Base-by-base conservation (phyloP, 2,888 invertebrate genomes). In the Andrena camellia region DNA sequence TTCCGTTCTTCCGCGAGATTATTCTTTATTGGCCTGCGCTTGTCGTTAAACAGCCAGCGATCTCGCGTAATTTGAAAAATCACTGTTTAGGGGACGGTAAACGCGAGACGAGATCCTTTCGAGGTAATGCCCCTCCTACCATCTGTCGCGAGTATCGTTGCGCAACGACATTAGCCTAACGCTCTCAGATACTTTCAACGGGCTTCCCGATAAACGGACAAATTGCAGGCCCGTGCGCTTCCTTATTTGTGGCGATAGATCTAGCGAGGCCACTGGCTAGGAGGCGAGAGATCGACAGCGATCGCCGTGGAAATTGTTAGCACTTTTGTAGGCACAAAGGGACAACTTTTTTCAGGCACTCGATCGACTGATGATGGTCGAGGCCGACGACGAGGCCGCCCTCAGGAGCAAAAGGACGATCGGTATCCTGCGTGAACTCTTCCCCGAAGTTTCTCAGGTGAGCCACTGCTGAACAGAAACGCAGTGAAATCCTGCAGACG, bases 401-500 rank as follows among this genome's bases (percentile, higher is more conserved):
- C 96, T 96, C 88, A 95, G 97, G 91, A 97, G 96, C 94, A 97
- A 97, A 94, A 95, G 97, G 92, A 97, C 97, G 88, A 97, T 97
- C 92, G 97, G 97, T 90, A 95, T 97, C 91, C 95, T 97, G 88
- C 95, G 97, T 78, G 96, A 96, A 91, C 95, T 97, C 79, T 97
- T 97, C 95, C 97, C 97, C 54, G 95, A 96, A 76, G 95, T 97
- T 89, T 96, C 97, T 85, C 96, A 97, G 97, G 97, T 97, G 96
- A 94, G 92, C 89, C 80, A 84, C 83, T 70, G 83, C 76, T 63
- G 80, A 81, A 66, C 66, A 81, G 67, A 81, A 81, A 29, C 64
- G 70, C 62, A 79, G 63, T 57, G 31, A 88, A 88, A 83, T 86
- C 87, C 85, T 87, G 85, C 87, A 77, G 84, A 76, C 69, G 76